Percentiles rank a stretch among this genome's conserved stretches.
Conservation (phyloP, 2,888 invertebrate species). For the Phaedon cochleariae region DNA sequence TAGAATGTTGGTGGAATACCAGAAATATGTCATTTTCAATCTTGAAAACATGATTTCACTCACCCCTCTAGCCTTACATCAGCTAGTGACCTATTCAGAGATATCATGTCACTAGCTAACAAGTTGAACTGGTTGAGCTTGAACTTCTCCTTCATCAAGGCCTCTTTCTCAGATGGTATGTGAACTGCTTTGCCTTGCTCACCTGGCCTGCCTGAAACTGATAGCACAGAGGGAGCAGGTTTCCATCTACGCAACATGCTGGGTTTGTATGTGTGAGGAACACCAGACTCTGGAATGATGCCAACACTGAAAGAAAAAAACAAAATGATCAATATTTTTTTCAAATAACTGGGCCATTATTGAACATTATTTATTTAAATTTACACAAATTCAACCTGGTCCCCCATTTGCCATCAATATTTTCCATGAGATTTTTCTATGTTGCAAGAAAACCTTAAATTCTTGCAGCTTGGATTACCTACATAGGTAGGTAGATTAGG, state of each 20-base stretch:
- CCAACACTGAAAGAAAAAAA: slow-evolving; percentile 34
- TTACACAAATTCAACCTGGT: too few species aligned
- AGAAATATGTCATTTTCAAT: too few species aligned
- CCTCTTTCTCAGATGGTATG: slow-evolving; percentile 86
- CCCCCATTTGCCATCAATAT: too few species aligned
- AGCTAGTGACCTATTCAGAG: slow-evolving; percentile 91
- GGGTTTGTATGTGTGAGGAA: slow-evolving; percentile 57
- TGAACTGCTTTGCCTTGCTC: slow-evolving; percentile 94
- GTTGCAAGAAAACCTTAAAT: too few species aligned
- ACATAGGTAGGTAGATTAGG: too few species aligned
- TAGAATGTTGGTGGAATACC: too few species aligned
- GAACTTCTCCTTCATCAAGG: slow-evolving; percentile 92
- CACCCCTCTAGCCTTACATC: slow-evolving; percentile 94
- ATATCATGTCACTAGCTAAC: slow-evolving; percentile 96
- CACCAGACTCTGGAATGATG: slow-evolving; percentile 33
- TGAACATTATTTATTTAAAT: too few species aligned
- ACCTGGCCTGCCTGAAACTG: slow-evolving; percentile 79
- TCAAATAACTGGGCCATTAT: too few species aligned
- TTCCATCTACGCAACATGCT: slow-evolving; percentile 75
- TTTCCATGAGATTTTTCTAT: too few species aligned
- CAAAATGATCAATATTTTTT: too few species aligned
- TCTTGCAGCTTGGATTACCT: too few species aligned
- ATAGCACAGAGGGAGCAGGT: slow-evolving; percentile 74
- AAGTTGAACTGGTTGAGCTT: slow-evolving; percentile 99
- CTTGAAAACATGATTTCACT: slow-evolving; percentile 23